These are phyloP conservation scores for Pipistrellus pygmaeus DNA, from an alignment of 2,797 vertebrate species.

Conservation along the genomic window DNA sequence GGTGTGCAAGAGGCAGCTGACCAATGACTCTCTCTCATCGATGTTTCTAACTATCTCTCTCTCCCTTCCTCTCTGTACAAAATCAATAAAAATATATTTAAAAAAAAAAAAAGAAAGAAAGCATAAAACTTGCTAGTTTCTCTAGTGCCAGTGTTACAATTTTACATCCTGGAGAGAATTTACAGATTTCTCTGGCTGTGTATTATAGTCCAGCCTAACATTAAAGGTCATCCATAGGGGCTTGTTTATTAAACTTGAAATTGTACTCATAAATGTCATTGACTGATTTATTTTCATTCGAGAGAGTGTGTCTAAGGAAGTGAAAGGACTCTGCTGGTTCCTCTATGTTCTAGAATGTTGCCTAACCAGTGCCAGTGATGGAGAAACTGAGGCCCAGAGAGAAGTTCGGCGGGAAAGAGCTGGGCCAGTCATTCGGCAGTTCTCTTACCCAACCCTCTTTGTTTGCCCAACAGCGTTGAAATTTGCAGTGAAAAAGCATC, in stretches of 20 bases:
- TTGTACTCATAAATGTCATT: background rate
- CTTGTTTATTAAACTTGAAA: background rate
- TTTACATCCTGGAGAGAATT: background rate
- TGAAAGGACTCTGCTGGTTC: background rate
- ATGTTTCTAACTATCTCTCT: too few relatives aligned
- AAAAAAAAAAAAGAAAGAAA: too few relatives aligned
- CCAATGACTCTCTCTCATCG: too few relatives aligned
- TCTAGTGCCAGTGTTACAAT: background rate
- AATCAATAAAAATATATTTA: too few relatives aligned
- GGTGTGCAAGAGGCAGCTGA: too few relatives aligned
- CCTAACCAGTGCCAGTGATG: background rate
- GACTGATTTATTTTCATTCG: background rate
- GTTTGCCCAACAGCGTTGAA: conserved; percentile 36
- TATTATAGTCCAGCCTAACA: background rate
- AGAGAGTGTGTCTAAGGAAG: background rate
- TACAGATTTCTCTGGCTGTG: background rate
- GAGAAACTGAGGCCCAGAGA: conserved; percentile 50
- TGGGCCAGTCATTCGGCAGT: background rate
- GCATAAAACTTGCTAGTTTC: background rate
- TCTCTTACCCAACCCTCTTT: background rate
- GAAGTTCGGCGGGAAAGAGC: background rate
- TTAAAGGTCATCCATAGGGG: background rate
- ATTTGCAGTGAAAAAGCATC: background rate
- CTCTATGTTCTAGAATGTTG: background rate
- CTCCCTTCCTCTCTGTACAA: too few relatives aligned